Base-by-base conservation (phyloP, 1,140 invertebrate genomes). In the Brachionus angularis region DNA sequence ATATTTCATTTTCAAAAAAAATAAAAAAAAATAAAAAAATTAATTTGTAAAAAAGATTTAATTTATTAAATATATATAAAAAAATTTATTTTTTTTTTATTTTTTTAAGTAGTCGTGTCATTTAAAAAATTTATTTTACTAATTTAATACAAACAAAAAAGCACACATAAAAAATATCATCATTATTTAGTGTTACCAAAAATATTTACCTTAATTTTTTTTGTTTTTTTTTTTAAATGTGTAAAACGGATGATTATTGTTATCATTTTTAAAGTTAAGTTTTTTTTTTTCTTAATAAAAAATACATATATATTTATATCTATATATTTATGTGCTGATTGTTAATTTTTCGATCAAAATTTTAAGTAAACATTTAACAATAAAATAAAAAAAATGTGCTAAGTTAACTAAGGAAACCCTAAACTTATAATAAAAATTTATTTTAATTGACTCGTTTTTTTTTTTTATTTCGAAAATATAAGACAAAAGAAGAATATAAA, bases 141-240 rank as follows among this genome's bases (percentile, higher is more conserved):
- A 55, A 55, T 55, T 55, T 36, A 55, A 55, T 55, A 55, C 52
- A 55, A 55, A 55, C 34, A 55, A 18, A 31, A 33, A 33, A 16
- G 29, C n/a, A 33, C 14, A 14, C 27, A 29, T 33, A 33, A n/a
- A n/a, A 34, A 18, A n/a, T 33, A 33, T n/a, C n/a, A 55, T 33
- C 21, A 50, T 25, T 50, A 39, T 23, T 39, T 18, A 23, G 25
- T 58, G 21, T 23, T 23, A 21, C 27, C 18, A 39, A 21, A 58
- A 58, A 58, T 58, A 58, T 58, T 58, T 58, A 27, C 53, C 14
- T 39, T 58, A 16, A 16, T 12, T 55, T 33, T 31, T 55, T 16
- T 31, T 27, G n/a, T 27, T 27, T n/a, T n/a, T n/a, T n/a, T n/a
- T n/a, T n/a, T n/a, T 7, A 55, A 55, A 55, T 58, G 53, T 58